phyloP scores from a whole-genome alignment of 2,113 vertebrate species.

The Cairina moschata region DNA sequence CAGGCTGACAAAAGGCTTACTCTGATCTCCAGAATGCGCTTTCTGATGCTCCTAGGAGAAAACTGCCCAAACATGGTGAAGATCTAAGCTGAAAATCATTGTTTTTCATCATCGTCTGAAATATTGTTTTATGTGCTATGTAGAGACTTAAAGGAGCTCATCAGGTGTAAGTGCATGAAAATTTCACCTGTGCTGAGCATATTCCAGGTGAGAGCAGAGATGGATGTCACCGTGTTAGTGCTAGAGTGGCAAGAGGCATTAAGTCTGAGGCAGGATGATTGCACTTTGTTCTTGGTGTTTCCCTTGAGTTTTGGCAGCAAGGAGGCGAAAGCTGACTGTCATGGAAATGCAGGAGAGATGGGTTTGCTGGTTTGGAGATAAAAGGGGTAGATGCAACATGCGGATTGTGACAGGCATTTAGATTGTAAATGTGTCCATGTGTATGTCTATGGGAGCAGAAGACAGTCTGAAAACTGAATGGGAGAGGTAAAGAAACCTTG shows the following conservation, averaged over 20 bases:
- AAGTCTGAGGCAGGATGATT: background rate
- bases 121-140: background rate
- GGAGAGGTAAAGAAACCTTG: background rate
- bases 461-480: background rate
- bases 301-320: background rate
- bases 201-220: background rate
- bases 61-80: background rate
- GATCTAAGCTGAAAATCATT: background rate
- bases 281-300: rapidly evolving
- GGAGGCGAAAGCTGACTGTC: background rate
- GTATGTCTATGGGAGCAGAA: background rate
- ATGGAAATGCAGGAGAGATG: background rate
- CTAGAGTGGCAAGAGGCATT: background rate
- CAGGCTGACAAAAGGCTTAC: background rate
- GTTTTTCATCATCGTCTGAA: background rate
- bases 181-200: background rate
- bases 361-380: background rate
- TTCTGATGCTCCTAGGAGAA: background rate
- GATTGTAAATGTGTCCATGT: background rate
- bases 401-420: background rate
- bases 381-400: background rate
- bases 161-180: background rate
- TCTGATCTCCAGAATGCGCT: background rate
- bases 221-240: background rate
- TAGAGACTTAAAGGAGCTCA: background rate